These are phyloP conservation scores for Volucella zonaria DNA, from an alignment of 2,888 invertebrate species.

Conservation along the genomic window DNA sequence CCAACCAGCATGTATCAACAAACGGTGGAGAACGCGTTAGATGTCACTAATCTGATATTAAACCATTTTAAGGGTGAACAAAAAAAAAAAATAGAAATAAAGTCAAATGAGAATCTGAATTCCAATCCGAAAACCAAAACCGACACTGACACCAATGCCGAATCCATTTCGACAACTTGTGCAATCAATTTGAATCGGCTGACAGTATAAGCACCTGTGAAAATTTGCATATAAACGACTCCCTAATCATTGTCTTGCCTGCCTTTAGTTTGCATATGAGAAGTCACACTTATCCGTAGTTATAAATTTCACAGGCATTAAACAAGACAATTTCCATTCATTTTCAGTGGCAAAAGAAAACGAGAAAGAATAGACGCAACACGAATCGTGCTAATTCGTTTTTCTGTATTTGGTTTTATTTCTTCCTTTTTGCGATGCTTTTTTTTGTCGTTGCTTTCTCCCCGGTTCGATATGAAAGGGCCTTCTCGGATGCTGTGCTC, in stretches of 20 bases:
- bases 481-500: slow-evolving; percentile 27
- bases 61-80: not conserved
- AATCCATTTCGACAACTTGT: slow-evolving; percentile 46
- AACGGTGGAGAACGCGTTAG: too few species aligned
- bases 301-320: slow-evolving; percentile 67
- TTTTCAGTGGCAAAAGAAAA: slow-evolving; percentile 33
- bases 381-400: slow-evolving; percentile 62
- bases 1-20: too few species aligned
- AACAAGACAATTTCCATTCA: slow-evolving; percentile 61
- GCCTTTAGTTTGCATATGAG: slow-evolving; percentile 48
- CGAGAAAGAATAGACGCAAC: slow-evolving; percentile 14
- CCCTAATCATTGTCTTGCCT: slow-evolving; percentile 66
- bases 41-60: slow-evolving; percentile 12
- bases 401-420: slow-evolving; percentile 32
- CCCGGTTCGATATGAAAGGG: slow-evolving; percentile 23
- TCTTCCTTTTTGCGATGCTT: not conserved
- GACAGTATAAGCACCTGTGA: slow-evolving; percentile 67
- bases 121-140: slow-evolving; percentile 3
- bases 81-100: too few species aligned
- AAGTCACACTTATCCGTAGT: slow-evolving; percentile 56
- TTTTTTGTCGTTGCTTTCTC: not conserved
- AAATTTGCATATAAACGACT: slow-evolving; percentile 69
- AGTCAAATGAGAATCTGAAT: not conserved
- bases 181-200: slow-evolving; percentile 61
- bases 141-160: not conserved